Conservation (phyloP, 2,888 invertebrate species). For the Entomobrya multifasciata region DNA sequence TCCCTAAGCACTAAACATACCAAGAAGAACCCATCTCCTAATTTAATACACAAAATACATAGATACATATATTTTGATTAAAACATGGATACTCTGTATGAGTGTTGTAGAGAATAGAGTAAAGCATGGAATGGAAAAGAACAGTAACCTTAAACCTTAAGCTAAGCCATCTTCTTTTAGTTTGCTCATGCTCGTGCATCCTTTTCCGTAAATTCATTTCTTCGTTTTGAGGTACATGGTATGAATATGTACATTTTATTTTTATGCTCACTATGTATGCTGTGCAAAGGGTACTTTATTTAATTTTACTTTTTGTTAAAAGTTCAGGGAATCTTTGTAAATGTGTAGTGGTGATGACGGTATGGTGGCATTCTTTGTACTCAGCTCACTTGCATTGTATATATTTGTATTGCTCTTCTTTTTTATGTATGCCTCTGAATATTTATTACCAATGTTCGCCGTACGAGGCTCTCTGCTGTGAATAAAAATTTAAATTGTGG, state of each 20-base stretch:
- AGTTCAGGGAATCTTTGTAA: slow-evolving; percentile 21
- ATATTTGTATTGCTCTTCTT: neutral
- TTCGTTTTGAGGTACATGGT: neutral
- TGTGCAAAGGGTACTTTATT: slow-evolving; percentile 54
- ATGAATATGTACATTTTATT: neutral
- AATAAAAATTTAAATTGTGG: slow-evolving; percentile 50
- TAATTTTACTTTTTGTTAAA: slow-evolving; percentile 2
- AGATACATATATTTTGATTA: neutral
- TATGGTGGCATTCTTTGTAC: slow-evolving; percentile 44
- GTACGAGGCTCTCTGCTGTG: slow-evolving; percentile 36
- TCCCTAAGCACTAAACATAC: neutral
- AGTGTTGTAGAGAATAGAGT: slow-evolving; percentile 12
- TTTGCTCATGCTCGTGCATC: neutral
- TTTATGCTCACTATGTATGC: slow-evolving; percentile 19
- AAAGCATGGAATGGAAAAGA: slow-evolving; percentile 49
- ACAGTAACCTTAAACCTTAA: slow-evolving; percentile 56
- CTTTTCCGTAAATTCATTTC: neutral
- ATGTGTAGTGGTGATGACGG: slow-evolving; percentile 12
- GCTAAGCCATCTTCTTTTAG: slow-evolving; percentile 45
- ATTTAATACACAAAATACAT: slow-evolving; percentile 10
- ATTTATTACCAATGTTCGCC: slow-evolving; percentile 6
- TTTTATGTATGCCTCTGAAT: slow-evolving; percentile 13
- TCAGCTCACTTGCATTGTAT: slow-evolving; percentile 1
- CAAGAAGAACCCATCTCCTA: slow-evolving; percentile 1
- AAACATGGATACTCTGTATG: neutral